Base-by-base conservation (phyloP, 2,797 vertebrate genomes). In the Choloepus didactylus region DNA sequence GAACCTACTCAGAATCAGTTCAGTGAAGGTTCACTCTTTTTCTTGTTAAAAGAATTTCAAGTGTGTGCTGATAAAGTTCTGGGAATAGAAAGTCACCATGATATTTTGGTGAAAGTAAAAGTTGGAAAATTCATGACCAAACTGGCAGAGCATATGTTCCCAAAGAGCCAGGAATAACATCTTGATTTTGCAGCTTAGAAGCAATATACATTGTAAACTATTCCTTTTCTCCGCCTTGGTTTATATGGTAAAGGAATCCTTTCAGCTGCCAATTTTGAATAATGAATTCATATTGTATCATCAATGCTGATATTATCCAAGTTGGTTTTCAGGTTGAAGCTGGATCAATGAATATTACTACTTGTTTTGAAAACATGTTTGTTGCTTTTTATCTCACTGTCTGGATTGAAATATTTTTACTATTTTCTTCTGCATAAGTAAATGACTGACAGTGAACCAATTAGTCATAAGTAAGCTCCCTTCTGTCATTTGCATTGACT, bases 61-160 rank as follows among this genome's bases (percentile, higher is more conserved):
- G 98, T 98, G 64, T 99, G 99, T 1, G 97, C 99, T 96, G 98
- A 98, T 97, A 99, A 99, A 98, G 98, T 99, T 89, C 95, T 98
- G 3, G 98, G 98, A 94, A 98, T 99, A 94, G 98, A 99, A 86
- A 99, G 99, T 35, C 99, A 99, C 94, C 98, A 99, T 1, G 99
- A 99, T 75, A 96, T 79, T 60, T 99, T 99, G 97, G 98, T 99
- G 93, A 99, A 99, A 98, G 98, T 98, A 76, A 99, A 99, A 97
- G 99, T 99, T 97, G 98, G 99, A 92, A 99, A 98, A 95, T 98
- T 99, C 95, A 97, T 99, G 97, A 99, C 98, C 59, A 97, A 96
- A 96, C 94, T 97, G 79, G 75, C 94, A 75, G 97, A 97, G 75
- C 82, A 31, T 84, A 97, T 97, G 97, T 97, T 97, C 21, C 90